A percentile compares a stretch with the other conserved stretches of the same genome.
Evolutionary conservation across 1,140 invertebrate genomes (phyloP).

Genomic region (Branchinecta lynchi): DNA sequence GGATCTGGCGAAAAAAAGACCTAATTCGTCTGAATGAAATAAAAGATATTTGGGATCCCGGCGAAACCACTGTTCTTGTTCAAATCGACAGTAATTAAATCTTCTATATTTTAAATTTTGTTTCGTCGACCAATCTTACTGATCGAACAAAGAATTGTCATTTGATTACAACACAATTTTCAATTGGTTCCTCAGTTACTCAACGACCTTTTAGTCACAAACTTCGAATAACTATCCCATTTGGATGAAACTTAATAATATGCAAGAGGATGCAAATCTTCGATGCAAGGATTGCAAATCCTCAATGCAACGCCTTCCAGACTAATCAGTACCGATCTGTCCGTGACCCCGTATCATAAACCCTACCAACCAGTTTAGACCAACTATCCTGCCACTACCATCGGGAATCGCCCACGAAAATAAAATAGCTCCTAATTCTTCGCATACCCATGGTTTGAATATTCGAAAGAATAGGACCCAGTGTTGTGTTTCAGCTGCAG

Average conservation of each 20-base stretch:
- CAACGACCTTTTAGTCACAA: too few species aligned
- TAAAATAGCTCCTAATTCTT: background rate
- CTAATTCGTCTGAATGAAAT: too few species aligned
- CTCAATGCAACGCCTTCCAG: background rate
- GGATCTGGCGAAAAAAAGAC: too few species aligned
- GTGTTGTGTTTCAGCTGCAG: constrained; percentile 1
- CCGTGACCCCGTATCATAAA: background rate
- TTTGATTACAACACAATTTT: too few species aligned
- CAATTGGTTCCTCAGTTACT: too few species aligned
- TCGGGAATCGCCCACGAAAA: constrained; percentile 1
- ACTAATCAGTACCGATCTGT: constrained; percentile 1
- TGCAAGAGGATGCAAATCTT: background rate
- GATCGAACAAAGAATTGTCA: too few species aligned
- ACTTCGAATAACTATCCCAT: constrained; percentile 2
- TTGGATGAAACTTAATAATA: background rate
- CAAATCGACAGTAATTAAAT: too few species aligned
- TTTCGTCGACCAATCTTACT: too few species aligned
- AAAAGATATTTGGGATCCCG: too few species aligned
- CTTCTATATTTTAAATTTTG: too few species aligned
- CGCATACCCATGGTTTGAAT: constrained; percentile 4
- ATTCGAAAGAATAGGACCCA: constrained; percentile 5
- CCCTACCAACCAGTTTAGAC: background rate
- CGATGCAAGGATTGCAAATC: background rate
- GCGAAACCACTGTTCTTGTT: too few species aligned
- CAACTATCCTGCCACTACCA: background rate